These are phyloP conservation scores for Tapera naevia DNA, from an alignment of 2,797 vertebrate genomes.

Conservation along the genomic window DNA sequence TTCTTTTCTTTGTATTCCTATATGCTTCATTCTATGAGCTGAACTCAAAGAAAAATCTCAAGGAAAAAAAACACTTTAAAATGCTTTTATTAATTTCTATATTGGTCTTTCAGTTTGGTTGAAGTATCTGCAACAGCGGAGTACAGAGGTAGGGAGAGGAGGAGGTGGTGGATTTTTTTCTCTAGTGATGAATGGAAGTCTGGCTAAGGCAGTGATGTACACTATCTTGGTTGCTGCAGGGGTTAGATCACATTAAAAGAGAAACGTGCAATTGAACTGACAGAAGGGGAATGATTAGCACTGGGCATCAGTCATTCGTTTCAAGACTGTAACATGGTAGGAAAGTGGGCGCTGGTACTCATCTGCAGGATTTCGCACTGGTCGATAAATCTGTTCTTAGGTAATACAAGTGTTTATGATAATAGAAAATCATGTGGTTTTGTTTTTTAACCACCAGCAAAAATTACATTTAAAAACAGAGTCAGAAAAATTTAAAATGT, in stretches of 20 bases:
- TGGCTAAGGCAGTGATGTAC: slow-evolving; percentile 53
- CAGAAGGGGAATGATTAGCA: slow-evolving; percentile 65
- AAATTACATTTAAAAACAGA: neutral
- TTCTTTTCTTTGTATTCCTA: neutral
- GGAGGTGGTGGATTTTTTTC: neutral
- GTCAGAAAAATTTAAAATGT: neutral
- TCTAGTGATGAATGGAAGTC: slow-evolving; percentile 63
- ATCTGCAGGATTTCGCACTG: neutral
- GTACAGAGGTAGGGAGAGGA: neutral
- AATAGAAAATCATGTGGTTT: neutral
- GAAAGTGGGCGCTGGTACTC: neutral
- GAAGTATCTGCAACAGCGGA: neutral
- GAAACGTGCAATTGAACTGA: slow-evolving; percentile 52
- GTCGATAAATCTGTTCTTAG: neutral
- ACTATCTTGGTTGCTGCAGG: slow-evolving; percentile 66
- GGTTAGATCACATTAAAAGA: slow-evolving; percentile 70
- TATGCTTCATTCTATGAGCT: neutral
- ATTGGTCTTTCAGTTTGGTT: neutral
- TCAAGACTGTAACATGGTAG: neutral
- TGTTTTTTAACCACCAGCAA: neutral
- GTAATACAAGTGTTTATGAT: neutral
- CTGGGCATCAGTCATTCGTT: slow-evolving; percentile 65
- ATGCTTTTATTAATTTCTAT: neutral
- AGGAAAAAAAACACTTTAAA: neutral
- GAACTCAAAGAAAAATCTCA: neutral